phyloP scores from a whole-genome alignment of 2,888 invertebrate species.

The Cephus nigrinus region DNA sequence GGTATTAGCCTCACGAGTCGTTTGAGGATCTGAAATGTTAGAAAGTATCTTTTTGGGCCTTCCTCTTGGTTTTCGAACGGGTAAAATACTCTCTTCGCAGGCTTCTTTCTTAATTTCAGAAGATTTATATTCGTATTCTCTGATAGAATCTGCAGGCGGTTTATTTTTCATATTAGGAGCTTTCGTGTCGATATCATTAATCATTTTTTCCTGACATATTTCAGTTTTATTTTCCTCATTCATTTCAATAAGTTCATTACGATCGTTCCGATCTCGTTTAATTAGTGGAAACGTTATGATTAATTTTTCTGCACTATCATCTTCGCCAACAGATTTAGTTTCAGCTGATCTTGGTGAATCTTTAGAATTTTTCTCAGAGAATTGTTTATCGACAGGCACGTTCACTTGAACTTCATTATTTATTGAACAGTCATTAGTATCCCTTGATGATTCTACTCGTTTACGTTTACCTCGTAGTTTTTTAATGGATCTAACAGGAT shows the following conservation, averaged over 20 bases:
- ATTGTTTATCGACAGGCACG: neutral
- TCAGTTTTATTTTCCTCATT: neutral
- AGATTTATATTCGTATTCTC: neutral
- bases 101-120: neutral
- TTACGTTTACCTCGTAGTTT: neutral
- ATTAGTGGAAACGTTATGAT: neutral
- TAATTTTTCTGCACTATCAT: neutral
- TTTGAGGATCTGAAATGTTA: neutral
- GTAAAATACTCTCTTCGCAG: neutral
- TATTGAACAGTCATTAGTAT: neutral
- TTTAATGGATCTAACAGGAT: neutral
- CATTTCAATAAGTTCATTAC: neutral
- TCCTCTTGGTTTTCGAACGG: slow-evolving; percentile 25
- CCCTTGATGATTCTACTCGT: neutral
- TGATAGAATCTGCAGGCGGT: neutral
- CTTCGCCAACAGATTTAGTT: neutral
- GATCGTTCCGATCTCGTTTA: neutral
- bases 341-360: neutral
- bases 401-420: neutral
- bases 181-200: neutral
- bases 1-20: neutral
- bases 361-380: neutral
- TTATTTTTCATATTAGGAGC: neutral
- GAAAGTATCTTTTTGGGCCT: slow-evolving; percentile 9
- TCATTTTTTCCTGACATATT: neutral